A percentile compares a stretch with the other conserved stretches of the same genome.
Evolutionary conservation across 2,888 invertebrate genomes (phyloP).

Genomic region (Conistra vaccinii): DNA sequence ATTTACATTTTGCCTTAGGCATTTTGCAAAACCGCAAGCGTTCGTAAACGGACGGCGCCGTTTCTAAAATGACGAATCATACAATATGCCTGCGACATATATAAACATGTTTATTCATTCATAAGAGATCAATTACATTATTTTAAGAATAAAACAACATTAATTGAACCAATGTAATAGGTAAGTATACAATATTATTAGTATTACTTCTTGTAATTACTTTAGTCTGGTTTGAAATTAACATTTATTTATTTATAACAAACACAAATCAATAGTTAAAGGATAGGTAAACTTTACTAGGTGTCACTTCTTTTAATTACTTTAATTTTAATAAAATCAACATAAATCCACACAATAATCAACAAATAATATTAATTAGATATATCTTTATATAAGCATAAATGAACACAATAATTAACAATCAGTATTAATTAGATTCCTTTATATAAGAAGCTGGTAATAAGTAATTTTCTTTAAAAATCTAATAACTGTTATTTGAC

Average conservation of each 20-base stretch:
- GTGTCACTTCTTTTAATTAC: conserved; percentile 19
- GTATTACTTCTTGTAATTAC: conserved; percentile 8
- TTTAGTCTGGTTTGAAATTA: conserved; percentile 7
- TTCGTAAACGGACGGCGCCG: too few relatives aligned
- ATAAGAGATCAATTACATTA: too few relatives aligned
- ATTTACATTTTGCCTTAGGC: too few relatives aligned
- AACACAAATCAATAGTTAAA: conserved; percentile 1
- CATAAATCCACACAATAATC: conserved; percentile 26
- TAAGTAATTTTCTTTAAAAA: conserved; percentile 33
- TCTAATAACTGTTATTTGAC: conserved; percentile 27
- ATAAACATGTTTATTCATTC: too few relatives aligned
- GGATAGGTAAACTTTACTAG: conserved; percentile 13
- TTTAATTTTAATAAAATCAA: conserved; percentile 13
- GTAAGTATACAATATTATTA: background rate
- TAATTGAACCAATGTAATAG: too few relatives aligned
- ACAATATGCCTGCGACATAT: too few relatives aligned
- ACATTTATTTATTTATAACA: background rate
- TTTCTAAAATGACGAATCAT: too few relatives aligned
- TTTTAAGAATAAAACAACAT: too few relatives aligned
- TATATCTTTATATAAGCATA: conserved; percentile 24
- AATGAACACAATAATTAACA: conserved; percentile 30
- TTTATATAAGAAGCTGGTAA: conserved; percentile 20
- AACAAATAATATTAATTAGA: conserved; percentile 17
- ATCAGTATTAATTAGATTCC: conserved; percentile 22
- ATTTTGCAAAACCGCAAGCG: too few relatives aligned